Evolutionary conservation across 2,797 vertebrate genomes (phyloP).

Genomic region (Scolopax rusticola): DNA sequence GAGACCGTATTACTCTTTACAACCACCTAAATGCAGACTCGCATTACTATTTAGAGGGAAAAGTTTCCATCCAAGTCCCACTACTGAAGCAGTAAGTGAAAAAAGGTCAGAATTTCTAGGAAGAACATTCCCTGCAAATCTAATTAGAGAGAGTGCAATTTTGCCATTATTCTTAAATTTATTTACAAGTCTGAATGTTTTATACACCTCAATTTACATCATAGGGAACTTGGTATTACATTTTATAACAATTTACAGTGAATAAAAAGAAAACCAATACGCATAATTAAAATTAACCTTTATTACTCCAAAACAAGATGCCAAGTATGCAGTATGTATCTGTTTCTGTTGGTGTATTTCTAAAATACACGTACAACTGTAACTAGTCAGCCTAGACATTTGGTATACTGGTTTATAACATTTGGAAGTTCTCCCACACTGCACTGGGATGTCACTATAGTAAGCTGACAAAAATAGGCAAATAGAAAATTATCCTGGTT

Average conservation of each 20-base stretch:
- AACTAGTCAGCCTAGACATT: slow-evolving; percentile 42
- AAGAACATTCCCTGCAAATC: background rate
- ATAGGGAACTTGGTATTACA: slow-evolving; percentile 33
- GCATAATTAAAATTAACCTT: slow-evolving; percentile 71
- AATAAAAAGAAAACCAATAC: slow-evolving; percentile 42
- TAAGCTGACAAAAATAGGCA: slow-evolving; percentile 53
- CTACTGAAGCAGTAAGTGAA: background rate
- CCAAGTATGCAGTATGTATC: slow-evolving; percentile 33
- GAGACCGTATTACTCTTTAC: background rate
- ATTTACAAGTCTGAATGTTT: slow-evolving; percentile 73
- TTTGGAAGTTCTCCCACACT: slow-evolving; percentile 5
- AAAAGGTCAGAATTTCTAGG: background rate
- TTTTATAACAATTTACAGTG: slow-evolving; percentile 36
- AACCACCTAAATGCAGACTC: background rate
- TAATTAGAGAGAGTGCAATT: background rate
- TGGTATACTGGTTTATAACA: slow-evolving; percentile 16
- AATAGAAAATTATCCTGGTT: slow-evolving; percentile 19
- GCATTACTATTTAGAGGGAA: background rate
- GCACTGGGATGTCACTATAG: background rate
- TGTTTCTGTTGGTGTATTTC: slow-evolving; percentile 41
- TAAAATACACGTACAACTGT: slow-evolving; percentile 53
- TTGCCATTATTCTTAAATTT: slow-evolving; percentile 61
- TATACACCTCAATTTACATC: slow-evolving; percentile 72
- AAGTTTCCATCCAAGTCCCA: background rate
- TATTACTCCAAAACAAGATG: slow-evolving; percentile 65